Conservation (phyloP, 2,113 vertebrate species). For the Nibea coibor region DNA sequence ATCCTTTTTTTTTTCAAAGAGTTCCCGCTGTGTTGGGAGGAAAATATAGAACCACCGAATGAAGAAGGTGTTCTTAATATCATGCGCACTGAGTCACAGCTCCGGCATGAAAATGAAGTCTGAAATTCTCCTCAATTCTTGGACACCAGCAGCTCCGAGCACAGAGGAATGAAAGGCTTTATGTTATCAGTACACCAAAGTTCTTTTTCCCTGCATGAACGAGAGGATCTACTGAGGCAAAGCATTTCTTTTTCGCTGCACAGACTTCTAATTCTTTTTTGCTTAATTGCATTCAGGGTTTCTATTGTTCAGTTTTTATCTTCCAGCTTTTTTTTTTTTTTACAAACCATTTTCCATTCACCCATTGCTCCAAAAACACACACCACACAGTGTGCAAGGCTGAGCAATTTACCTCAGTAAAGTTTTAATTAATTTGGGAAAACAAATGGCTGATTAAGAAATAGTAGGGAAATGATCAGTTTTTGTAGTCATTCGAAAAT, state of each 20-base stretch:
- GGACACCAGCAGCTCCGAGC: conserved; percentile 48
- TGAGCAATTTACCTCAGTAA: conserved; percentile 56
- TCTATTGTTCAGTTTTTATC: conserved; percentile 75
- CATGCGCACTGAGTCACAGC: conserved; percentile 51
- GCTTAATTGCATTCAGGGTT: conserved; percentile 77
- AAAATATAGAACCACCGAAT: conserved; percentile 36
- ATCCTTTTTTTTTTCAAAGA: conserved; percentile 24
- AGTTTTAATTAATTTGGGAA: conserved; percentile 65
- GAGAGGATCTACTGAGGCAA: conserved; percentile 70
- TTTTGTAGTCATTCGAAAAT: conserved; percentile 57
- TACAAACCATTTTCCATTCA: conserved; percentile 53
- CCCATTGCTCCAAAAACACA: conserved; percentile 34
- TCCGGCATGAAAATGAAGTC: conserved; percentile 57
- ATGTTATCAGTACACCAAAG: conserved; percentile 59
- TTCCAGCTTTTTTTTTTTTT: conserved; percentile 46
- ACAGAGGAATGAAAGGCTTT: conserved; percentile 57
- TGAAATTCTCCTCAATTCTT: conserved; percentile 54
- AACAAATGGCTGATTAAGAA: conserved; percentile 53
- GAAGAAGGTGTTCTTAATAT: conserved; percentile 47
- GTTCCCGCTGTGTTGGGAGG: conserved; percentile 31
- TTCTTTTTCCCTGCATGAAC: conserved; percentile 59
- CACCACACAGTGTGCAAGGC: conserved; percentile 44
- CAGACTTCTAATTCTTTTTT: conserved; percentile 66
- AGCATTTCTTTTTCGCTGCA: conserved; percentile 62
- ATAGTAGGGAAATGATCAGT: conserved; percentile 24